Conservation (phyloP, 2,888 invertebrate genomes). For the Pristionchus exspectatus region DNA sequence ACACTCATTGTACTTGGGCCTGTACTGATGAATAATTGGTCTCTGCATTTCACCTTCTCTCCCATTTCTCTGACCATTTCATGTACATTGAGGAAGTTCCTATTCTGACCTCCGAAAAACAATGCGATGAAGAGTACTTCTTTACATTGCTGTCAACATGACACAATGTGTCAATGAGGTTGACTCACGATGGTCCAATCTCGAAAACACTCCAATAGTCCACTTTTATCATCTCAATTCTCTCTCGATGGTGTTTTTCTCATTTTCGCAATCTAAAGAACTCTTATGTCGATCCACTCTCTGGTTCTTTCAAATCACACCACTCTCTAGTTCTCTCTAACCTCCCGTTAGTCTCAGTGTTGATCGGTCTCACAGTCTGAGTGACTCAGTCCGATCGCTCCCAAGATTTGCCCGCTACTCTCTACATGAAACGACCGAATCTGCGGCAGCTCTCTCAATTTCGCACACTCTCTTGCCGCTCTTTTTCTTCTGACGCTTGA, state of each 20-base stretch:
- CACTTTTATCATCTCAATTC: constrained; percentile 30
- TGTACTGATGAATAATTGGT: not conserved
- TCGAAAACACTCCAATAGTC: not conserved
- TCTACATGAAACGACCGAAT: not conserved
- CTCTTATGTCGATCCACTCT: not conserved
- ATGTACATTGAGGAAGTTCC: too few relatives aligned
- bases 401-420: not conserved
- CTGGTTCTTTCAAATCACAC: not conserved
- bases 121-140: too few relatives aligned
- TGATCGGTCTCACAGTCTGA: not conserved
- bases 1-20: not conserved
- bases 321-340: too few relatives aligned
- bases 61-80: not conserved
- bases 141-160: not conserved
- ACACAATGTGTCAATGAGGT: not conserved
- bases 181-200: not conserved
- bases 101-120: not conserved
- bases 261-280: not conserved
- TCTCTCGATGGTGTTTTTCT: not conserved
- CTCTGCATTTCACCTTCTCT: too few relatives aligned
- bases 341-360: not conserved
- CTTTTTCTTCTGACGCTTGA: not conserved
- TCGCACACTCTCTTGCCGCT: not conserved
- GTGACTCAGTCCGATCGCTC: not conserved
- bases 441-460: not conserved